Evolutionary conservation across 2,888 invertebrate species (phyloP), one percentile per base, ranked within the genome.

Genomic region (Apamea sordens): DNA sequence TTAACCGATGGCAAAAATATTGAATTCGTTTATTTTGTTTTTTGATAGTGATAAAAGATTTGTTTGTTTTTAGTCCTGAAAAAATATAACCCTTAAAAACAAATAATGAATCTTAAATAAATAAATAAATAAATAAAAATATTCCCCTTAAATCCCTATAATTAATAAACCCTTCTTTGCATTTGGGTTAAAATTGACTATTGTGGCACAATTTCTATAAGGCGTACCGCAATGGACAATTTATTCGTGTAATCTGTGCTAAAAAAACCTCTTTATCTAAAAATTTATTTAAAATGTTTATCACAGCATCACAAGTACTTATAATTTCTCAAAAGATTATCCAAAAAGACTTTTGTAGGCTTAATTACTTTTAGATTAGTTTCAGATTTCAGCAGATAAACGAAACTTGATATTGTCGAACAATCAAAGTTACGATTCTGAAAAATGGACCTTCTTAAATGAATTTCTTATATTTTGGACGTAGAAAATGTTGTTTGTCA

Each of bases 331-430:
- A 41, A 50, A 28, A 79, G 65, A 65, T 65, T 70, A 65, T 32
- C 10, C 18, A 1, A 36, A 69, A 68, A 65, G 61, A 53, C 73
- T 76, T 86, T 61, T 28, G 65, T 71, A n/a, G 50, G 2, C 24
- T 70, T 82, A 77, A 82, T 82, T 70, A 71, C 83, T 86, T 84
- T 64, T n/a, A 65, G 32, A 86, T 86, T 76, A 73, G 78, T 85
- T 78, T 83, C 36, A 71, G 73, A 68, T 79, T 79, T 70, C n/a
- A 68, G 53, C 41, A 24, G 59, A 73, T 72, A 74, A 63, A 61
- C 11, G 32, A 65, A 82, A 72, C 61, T 59, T 59, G 64, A 72
- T 72, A 71, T 15, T 86, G 59, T 61, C 21, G 79, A 72, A 72
- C 53, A 67, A 72, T 78, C 61, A 44, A 68, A 79, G 47, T 77